phyloP scores from a whole-genome alignment of 2,888 invertebrate genomes.

The Folsomia manolachei region DNA sequence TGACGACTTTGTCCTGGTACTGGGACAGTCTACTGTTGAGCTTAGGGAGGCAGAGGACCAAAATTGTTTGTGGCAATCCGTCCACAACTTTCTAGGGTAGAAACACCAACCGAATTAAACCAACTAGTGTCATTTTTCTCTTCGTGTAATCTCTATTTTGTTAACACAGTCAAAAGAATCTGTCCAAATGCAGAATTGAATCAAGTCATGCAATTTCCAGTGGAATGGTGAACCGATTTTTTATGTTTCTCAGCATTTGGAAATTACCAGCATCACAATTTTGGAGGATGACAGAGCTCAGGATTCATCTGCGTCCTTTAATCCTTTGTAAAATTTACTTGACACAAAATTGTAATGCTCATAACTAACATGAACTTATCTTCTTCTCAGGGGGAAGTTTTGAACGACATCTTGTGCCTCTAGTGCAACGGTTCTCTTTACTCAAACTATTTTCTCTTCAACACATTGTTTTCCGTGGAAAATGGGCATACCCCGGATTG shows the following conservation, averaged over 20 bases:
- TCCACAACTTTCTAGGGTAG: constrained; percentile 7
- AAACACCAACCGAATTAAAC: too few species aligned
- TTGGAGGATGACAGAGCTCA: constrained; percentile 6
- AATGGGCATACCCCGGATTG: constrained; percentile 18
- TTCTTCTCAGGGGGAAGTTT: neutral
- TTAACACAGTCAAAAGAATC: constrained; percentile 10
- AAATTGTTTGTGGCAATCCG: constrained; percentile 13
- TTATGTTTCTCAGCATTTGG: constrained; percentile 13
- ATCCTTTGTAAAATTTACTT: constrained; percentile 17
- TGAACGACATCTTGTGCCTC: constrained; percentile 23
- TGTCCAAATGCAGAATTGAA: neutral
- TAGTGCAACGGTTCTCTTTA: constrained; percentile 10
- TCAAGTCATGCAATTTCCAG: constrained; percentile 3
- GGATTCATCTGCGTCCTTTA: constrained; percentile 16
- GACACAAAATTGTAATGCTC: too few species aligned
- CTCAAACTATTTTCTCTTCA: constrained; percentile 22
- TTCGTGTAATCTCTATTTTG: too few species aligned
- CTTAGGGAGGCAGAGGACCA: neutral
- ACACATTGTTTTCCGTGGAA: constrained; percentile 20
- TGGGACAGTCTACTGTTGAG: constrained; percentile 8
- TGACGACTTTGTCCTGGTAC: constrained; percentile 7
- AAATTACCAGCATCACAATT: neutral
- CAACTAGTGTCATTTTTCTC: too few species aligned
- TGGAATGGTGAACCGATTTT: constrained; percentile 21
- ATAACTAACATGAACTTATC: too few species aligned